Evolutionary conservation across 2,797 vertebrate species (phyloP), one percentile per base, ranked within the genome.

Genomic region (Amblyopsis hoosieri): DNA sequence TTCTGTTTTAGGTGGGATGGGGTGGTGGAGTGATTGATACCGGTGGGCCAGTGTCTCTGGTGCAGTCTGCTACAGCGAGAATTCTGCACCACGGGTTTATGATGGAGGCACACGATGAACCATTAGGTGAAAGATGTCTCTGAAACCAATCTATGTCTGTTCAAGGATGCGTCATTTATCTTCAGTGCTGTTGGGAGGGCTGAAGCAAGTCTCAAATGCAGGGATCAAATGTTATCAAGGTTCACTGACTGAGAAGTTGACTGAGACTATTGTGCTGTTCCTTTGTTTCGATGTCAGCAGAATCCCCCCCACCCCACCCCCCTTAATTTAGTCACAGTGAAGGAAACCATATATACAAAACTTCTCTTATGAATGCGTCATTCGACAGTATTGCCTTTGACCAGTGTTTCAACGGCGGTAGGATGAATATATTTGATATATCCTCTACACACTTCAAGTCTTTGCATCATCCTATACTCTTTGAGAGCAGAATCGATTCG

Each of bases 1-100:
- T 42, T 49, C 45, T 53, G 60, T 17, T 6, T 23, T 51, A 3
- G 57, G 57, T n/a, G 50, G 50, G 15, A 12, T 15, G 6, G 17
- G 15, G 51, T 10, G n/a, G 56, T 11, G 3, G 8, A 19, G 80
- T 87, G 87, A 88, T 87, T 90, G 87, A 87, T 89, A 75, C 75
- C 3, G 67, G 67, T 29, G 60, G 66, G 77, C 66, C 48, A 3
- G 57, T 56, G 19, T 77, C 76, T 75, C 49, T 58, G 64, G 46
- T 70, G 62, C 71, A 77, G 73, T 15, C 42, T 56, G 70, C 51
- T 67, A 75, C 69, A 46, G 72, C 56, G 23, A 29, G 23, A 29
- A 54, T 52, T 64, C 48, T 68, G 66, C 52, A 62, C 71, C 55
- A 19, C 4, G 2, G 74, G 83, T 87, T 77, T 76, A 85, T 72